phyloP scores from a whole-genome alignment of 2,888 invertebrate species.

The Melinaea marsaeus region DNA sequence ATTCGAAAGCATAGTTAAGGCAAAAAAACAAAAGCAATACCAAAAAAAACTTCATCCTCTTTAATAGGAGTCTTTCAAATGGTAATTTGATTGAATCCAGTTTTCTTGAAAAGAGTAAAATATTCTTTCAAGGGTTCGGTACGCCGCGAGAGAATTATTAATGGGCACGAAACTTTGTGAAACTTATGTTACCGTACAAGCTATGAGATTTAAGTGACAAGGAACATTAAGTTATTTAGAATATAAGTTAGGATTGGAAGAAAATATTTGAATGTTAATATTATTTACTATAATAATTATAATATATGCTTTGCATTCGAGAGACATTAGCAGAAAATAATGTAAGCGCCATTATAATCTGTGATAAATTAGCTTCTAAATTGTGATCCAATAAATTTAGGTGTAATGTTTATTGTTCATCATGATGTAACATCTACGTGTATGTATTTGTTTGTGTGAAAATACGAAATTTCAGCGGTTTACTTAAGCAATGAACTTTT shows the following conservation, averaged over 20 bases:
- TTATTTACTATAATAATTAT: background rate
- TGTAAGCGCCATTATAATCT: background rate
- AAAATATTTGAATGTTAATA: too few species aligned
- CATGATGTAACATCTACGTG: conserved; percentile 48
- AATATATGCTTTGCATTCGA: too few species aligned
- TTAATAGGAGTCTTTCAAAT: conserved; percentile 65
- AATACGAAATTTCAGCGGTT: conserved; percentile 41
- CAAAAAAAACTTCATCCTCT: conserved; percentile 56
- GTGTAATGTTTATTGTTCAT: conserved; percentile 38
- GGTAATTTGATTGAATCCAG: conserved; percentile 67
- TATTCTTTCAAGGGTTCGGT: conserved; percentile 66
- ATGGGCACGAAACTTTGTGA: conserved; percentile 56
- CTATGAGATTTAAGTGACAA: conserved; percentile 11
- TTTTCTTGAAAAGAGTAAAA: conserved; percentile 67
- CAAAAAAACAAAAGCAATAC: conserved; percentile 43
- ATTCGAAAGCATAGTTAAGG: conserved; percentile 11
- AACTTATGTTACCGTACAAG: conserved; percentile 20
- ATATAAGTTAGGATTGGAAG: background rate
- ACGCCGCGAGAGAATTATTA: conserved; percentile 65
- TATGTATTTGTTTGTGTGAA: conserved; percentile 42
- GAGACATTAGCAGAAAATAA: too few species aligned
- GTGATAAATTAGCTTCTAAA: background rate
- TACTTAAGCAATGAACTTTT: conserved; percentile 57
- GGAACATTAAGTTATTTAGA: background rate
- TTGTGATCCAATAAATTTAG: background rate